Base-by-base conservation (phyloP, 1,140 invertebrate genomes). In the Eufriesea mexicana region DNA sequence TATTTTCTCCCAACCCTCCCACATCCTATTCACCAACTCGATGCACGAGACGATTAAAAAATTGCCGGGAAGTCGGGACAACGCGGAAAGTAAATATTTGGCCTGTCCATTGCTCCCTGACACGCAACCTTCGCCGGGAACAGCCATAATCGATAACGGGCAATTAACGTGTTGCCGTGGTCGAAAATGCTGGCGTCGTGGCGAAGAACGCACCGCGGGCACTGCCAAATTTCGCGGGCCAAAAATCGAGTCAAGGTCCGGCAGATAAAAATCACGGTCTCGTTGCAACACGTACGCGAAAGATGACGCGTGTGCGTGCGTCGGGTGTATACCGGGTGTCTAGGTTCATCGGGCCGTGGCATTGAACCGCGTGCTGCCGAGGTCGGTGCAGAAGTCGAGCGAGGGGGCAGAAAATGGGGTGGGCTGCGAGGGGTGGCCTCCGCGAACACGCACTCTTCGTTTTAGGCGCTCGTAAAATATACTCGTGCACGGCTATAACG, bases 171-270 rank as follows among this genome's bases (percentile, higher is more conserved):
- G 64, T 59, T 47, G 12, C 42, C 18, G 42, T 8, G 25, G 23
- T 28, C 28, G 35, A 49, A 78, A 25, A 66, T n/a, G n/a, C n/a
- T n/a, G n/a, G n/a, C n/a, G n/a, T n/a, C n/a, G n/a, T n/a, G n/a
- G n/a, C n/a, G n/a, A n/a, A n/a, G n/a, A n/a, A n/a, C n/a, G n/a
- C n/a, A n/a, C n/a, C n/a, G n/a, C 20, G 14, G 42, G 9, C 8
- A 16, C 6, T 12, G 14, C 64, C 71, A 72, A 67, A 84, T 66
- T 82, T 84, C n/a, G 5, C 79, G 75, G 80, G 74, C 42, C 61
- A 87, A 88, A 84, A 88, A 87, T 79, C 86, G 79, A 88, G 86
- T 88, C 86, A 85, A 87, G 86, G 86, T 87, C 83, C 74, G 47
- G 23, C 16, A 71, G 75, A 83, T 72, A 83, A 85, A 87, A 88